Base-by-base conservation (phyloP, 2,797 vertebrate genomes). In the Sebastiscus tertius region DNA sequence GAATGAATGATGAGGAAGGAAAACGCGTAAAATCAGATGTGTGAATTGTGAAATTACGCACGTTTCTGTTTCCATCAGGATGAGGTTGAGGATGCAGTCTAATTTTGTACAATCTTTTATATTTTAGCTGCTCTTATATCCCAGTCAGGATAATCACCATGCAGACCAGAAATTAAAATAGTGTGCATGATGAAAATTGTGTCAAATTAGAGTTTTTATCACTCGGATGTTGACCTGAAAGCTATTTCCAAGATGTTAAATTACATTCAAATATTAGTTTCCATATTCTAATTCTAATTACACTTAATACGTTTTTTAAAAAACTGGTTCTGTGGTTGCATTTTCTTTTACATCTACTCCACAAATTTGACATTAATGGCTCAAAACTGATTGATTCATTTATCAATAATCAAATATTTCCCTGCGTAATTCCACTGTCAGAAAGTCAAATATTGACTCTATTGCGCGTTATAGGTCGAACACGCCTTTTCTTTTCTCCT, bases 401-500 rank as follows among this genome's bases (percentile, higher is more conserved):
- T 1, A 14, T 68, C 27, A 64, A 11, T 6, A 31, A 9, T 49
- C 13, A 56, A 62, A 66, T 24, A 55, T 62, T 39, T 20, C 31
- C 29, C n/a, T 16, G 20, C 2, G 1, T 52, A 4, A 66, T 62
- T 24, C 29, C 9, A 3, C 4, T 8, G n/a, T 69, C 8, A 54
- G 5, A 74, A 67, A 65, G 54, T 62, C 1, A 46, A 26, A 67
- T 1, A 10, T 18, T 0, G 74, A 68, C 36, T 79, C 20, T 3
- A 34, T 29, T 1, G 36, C 59, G 61, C 14, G 3, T 61, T 1
- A 42, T 16, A 4, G 72, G 60, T 1, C 3, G 84, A 75, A 59
- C 74, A 81, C 80, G 72, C 68, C 61, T 77, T 80, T n/a, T 52
- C 49, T 52, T 82, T 46, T 61, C 86, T 82, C 39, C 70, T 54